phyloP scores from a whole-genome alignment of 2,888 invertebrate genomes.

The Bhutanitis thaidina region DNA sequence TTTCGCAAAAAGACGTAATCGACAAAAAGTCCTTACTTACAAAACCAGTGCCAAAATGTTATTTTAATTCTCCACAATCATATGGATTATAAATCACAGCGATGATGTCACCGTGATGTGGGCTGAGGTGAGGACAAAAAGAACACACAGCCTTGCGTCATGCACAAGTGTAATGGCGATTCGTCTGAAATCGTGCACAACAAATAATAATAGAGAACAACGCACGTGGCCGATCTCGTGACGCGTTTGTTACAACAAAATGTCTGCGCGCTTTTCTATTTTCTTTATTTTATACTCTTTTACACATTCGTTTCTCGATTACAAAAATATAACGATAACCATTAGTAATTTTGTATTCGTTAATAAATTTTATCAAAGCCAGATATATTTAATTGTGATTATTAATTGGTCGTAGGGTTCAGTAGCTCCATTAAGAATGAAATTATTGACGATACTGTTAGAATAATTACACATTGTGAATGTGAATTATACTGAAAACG shows the following conservation, averaged over 20 bases:
- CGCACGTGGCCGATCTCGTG: conserved; percentile 3
- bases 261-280: too few relatives aligned
- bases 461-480: too few relatives aligned
- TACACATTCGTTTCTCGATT: too few relatives aligned
- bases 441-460: too few relatives aligned
- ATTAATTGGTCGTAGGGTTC: too few relatives aligned
- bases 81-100: conserved; percentile 12
- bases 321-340: too few relatives aligned
- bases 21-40: conserved; percentile 9
- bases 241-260: background rate
- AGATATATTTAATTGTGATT: too few relatives aligned
- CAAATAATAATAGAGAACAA: conserved; percentile 4
- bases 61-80: conserved; percentile 16
- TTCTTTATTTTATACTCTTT: too few relatives aligned
- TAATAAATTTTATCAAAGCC: too few relatives aligned
- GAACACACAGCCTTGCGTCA: conserved; percentile 16
- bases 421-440: too few relatives aligned
- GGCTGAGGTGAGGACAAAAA: conserved; percentile 14
- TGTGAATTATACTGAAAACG: too few relatives aligned
- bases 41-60: conserved; percentile 15
- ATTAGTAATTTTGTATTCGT: too few relatives aligned
- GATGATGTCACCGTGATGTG: conserved; percentile 17
- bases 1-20: conserved; percentile 1
- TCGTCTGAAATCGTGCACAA: conserved; percentile 2
- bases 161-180: background rate